phyloP scores from a whole-genome alignment of 2,113 vertebrate species.

The Gadus chalcogrammus region DNA sequence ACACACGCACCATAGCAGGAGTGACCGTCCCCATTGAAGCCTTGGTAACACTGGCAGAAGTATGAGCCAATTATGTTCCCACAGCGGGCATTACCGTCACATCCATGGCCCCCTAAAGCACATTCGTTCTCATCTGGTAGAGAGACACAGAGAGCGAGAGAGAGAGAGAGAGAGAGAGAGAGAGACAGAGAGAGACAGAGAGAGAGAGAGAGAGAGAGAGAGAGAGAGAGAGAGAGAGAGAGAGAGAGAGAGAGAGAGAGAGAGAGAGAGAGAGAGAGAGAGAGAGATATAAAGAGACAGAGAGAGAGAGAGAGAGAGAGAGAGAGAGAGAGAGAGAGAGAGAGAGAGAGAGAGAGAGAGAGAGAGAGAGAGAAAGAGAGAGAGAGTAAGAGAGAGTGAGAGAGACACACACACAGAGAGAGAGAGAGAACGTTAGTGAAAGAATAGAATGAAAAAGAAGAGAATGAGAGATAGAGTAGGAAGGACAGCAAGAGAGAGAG shows the following conservation, averaged over 20 bases:
- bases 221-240: too few relatives aligned
- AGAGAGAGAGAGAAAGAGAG: too few relatives aligned
- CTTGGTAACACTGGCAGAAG: conserved; percentile 79
- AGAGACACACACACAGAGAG: not conserved
- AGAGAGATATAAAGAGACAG: too few relatives aligned
- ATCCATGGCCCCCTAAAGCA: conserved; percentile 62
- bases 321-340: not conserved
- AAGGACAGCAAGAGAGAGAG: not conserved
- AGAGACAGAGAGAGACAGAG: too few relatives aligned
- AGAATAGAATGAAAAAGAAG: too few relatives aligned
- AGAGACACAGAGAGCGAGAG: not conserved
- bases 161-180: not conserved
- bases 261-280: not conserved
- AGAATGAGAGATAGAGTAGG: not conserved
- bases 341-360: not conserved
- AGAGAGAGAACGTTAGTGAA: too few relatives aligned
- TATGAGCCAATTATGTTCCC: conserved; percentile 78
- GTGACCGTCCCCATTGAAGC: conserved; percentile 74
- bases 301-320: not conserved
- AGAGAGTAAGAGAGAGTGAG: not conserved
- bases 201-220: not conserved
- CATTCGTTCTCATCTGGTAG: conserved; percentile 76
- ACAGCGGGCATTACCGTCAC: conserved; percentile 74
- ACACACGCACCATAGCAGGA: conserved; percentile 64
- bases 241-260: too few relatives aligned